Conservation (phyloP, 2,888 invertebrate species). For the Lasioglossum marginatum region DNA sequence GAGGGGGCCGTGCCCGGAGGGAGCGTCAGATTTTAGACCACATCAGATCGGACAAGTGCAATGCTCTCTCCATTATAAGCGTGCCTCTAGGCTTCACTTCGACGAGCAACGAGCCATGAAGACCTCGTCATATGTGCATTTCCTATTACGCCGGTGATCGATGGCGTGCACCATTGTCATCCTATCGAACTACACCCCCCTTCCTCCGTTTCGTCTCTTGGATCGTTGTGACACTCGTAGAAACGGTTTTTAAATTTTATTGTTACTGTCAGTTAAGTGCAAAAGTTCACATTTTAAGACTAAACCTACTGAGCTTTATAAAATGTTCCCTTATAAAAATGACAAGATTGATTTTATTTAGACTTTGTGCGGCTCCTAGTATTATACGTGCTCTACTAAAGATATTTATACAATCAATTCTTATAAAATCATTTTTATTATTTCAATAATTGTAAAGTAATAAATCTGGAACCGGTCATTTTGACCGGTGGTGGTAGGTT, state of each 20-base stretch:
- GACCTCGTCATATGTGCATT: constrained; percentile 81
- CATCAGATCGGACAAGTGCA: constrained; percentile 80
- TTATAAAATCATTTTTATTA: too few species aligned
- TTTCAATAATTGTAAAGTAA: too few species aligned
- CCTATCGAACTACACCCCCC: constrained; percentile 27
- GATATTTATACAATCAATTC: too few species aligned
- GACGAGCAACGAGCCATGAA: constrained; percentile 81
- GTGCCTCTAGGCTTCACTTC: constrained; percentile 69
- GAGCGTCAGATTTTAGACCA: constrained; percentile 80
- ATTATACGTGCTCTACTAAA: too few species aligned
- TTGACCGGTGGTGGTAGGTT: too few species aligned
- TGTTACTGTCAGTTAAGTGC: background rate
- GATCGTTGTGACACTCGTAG: background rate
- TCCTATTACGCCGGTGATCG: constrained; percentile 67
- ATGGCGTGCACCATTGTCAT: constrained; percentile 45
- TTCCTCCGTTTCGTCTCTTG: background rate
- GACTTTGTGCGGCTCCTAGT: too few species aligned
- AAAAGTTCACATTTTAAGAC: too few species aligned
- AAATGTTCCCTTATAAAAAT: too few species aligned
- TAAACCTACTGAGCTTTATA: too few species aligned
- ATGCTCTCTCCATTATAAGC: constrained; percentile 72
- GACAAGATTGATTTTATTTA: too few species aligned
- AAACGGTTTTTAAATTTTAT: background rate
- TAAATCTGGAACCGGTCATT: too few species aligned
- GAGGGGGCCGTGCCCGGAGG: constrained; percentile 71